These are phyloP conservation scores for Willowsia nigromaculata DNA, from an alignment of 2,888 invertebrate genomes.

Conservation along the genomic window DNA sequence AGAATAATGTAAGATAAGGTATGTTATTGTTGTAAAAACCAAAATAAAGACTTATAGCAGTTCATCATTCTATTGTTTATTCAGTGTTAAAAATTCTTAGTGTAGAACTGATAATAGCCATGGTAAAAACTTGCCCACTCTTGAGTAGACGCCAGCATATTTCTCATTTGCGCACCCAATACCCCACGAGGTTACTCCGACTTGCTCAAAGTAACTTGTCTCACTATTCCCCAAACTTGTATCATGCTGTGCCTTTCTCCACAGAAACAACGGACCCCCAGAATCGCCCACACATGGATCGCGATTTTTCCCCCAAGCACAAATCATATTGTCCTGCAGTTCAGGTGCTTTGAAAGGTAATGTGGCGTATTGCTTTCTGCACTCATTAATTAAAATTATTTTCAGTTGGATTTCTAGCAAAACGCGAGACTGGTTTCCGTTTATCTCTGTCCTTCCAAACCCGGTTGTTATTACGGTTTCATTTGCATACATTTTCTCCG, in stretches of 20 bases:
- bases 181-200: slow-evolving; percentile 50
- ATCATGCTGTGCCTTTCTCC: not conserved
- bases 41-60: slow-evolving; percentile 18
- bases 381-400: slow-evolving; percentile 25
- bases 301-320: slow-evolving; percentile 48
- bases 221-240: not conserved
- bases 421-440: slow-evolving; percentile 42
- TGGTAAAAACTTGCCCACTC: slow-evolving; percentile 8
- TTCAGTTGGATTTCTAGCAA: slow-evolving; percentile 49
- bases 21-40: not conserved
- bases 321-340: slow-evolving; percentile 44
- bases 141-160: slow-evolving; percentile 51
- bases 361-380: not conserved
- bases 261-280: slow-evolving; percentile 50
- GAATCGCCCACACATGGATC: slow-evolving; percentile 55
- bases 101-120: slow-evolving; percentile 35
- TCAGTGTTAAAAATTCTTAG: too few relatives aligned
- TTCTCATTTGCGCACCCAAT: slow-evolving; percentile 49
- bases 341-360: slow-evolving; percentile 37
- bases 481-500: not conserved
- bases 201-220: slow-evolving; percentile 18
- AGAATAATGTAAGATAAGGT: not conserved
- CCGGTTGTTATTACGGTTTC: slow-evolving; percentile 29
- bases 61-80: too few relatives aligned
- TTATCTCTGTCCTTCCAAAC: slow-evolving; percentile 38